Base-by-base conservation (phyloP, 2,113 vertebrate species). In the Gymnorhina tibicen region DNA sequence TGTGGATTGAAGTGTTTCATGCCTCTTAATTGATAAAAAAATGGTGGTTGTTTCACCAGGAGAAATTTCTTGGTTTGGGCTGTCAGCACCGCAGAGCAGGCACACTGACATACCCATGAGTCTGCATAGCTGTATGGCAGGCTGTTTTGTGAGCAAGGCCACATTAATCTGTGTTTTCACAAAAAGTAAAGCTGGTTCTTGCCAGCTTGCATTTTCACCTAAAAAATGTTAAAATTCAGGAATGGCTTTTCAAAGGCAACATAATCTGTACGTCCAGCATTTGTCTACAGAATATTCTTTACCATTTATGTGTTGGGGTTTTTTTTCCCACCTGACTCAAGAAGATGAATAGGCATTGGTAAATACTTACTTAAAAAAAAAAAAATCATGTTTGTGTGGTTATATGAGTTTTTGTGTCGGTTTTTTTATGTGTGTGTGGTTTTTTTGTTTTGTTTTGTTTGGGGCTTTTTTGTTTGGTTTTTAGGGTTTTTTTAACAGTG, bases 41-140 rank as follows among this genome's bases (percentile, higher is more conserved):
- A 24, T 59, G 12, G 5, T 70, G 32, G 5, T 80, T 83, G 18
- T 67, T 77, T 59, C 18, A 33, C 47, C 6, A 42, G 28, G 23
- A 63, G 32, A 47, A 89, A 56, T 32, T 60, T 85, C 21, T 27
- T 91, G 32, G 17, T 55, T 75, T 79, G 62, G 13, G 14, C 37
- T 44, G 16, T 69, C 35, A 64, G 13, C 20, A 8, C 27, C 1
- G 2, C 13, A 68, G 17, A 72, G 39, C 26, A 9, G 13, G 4
- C 42, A 35, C 1, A 3, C 50, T 63, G 64, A 35, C 33, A 10
- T 70, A 35, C 3, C 10, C 0, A 0, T 59, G 59, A 49, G 19
- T 60, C 56, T 44, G 66, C 50, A 20, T 23, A 70, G 56, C 44
- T 69, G 3, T 39, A 12, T 49, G 46, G 26, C 33, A 84, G 53